Percentiles rank a stretch among this genome's conserved stretches.
phyloP scores from a whole-genome alignment of 2,797 vertebrate species.

The Mastacembelus armatus region DNA sequence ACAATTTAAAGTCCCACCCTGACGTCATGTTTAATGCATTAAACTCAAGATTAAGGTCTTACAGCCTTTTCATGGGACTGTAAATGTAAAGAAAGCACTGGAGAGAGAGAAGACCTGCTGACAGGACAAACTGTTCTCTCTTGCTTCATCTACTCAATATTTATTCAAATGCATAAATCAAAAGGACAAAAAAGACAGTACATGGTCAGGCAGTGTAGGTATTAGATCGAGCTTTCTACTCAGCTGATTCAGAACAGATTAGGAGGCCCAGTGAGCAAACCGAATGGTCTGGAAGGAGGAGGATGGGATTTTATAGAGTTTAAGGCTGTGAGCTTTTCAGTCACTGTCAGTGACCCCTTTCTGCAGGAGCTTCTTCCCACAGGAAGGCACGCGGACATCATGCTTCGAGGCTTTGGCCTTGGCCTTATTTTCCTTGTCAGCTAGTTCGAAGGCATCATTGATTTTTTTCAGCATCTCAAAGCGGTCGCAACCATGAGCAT shows the following conservation, averaged over 20 bases:
- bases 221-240: background rate
- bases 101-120: too few species aligned
- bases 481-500: conserved; percentile 74
- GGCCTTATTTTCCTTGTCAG: conserved; percentile 63
- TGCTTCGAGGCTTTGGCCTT: conserved; percentile 54
- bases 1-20: background rate
- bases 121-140: background rate
- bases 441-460: conserved; percentile 81
- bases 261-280: too few species aligned
- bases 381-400: conserved; percentile 46
- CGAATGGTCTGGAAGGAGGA: background rate
- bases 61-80: background rate
- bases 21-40: background rate
- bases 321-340: conserved; percentile 51
- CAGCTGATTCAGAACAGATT: too few species aligned
- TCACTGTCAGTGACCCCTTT: conserved; percentile 82
- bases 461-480: conserved; percentile 80
- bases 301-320: too few species aligned
- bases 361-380: conserved; percentile 77
- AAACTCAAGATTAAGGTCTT: too few species aligned
- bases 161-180: background rate
- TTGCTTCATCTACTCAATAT: background rate
- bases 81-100: background rate
- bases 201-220: conserved; percentile 20
- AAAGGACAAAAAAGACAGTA: conserved; percentile 4